These are phyloP conservation scores for Cinclus mexicanus DNA, from an alignment of 2,113 vertebrate species.

Conservation along the genomic window DNA sequence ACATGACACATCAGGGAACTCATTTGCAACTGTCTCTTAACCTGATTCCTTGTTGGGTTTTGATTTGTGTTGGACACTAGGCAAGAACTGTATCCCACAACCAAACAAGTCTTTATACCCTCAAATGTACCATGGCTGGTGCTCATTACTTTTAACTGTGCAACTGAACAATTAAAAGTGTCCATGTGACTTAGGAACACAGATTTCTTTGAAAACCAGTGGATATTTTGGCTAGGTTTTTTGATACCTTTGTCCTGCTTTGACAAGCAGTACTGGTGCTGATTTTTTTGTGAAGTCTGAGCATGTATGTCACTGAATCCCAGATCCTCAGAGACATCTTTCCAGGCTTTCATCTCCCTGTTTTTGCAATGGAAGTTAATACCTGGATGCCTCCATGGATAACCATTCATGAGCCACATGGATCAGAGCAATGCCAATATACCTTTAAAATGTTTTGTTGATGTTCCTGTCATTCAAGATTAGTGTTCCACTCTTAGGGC, in stretches of 20 bases:
- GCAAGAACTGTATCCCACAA: background rate
- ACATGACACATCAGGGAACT: background rate
- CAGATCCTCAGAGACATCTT: background rate
- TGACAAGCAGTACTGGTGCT: background rate
- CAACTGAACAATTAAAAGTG: background rate
- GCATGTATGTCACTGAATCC: background rate
- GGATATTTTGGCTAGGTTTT: background rate
- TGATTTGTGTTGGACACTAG: background rate
- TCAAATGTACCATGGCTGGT: background rate
- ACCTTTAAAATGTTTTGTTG: background rate
- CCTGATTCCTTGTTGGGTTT: background rate
- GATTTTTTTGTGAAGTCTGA: background rate
- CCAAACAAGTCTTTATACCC: background rate
- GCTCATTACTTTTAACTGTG: background rate
- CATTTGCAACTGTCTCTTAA: background rate
- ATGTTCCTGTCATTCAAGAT: background rate
- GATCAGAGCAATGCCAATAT: background rate
- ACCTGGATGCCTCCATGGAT: background rate
- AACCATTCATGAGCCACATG: background rate
- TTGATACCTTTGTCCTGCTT: background rate
- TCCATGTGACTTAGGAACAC: background rate
- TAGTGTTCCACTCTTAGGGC: background rate
- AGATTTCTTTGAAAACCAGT: background rate
- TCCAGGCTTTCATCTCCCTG: background rate
- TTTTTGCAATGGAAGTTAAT: background rate